Percentiles rank a stretch among this genome's conserved stretches.
Conservation (phyloP, 2,113 vertebrate genomes). For the Pomatostomus ruficeps region DNA sequence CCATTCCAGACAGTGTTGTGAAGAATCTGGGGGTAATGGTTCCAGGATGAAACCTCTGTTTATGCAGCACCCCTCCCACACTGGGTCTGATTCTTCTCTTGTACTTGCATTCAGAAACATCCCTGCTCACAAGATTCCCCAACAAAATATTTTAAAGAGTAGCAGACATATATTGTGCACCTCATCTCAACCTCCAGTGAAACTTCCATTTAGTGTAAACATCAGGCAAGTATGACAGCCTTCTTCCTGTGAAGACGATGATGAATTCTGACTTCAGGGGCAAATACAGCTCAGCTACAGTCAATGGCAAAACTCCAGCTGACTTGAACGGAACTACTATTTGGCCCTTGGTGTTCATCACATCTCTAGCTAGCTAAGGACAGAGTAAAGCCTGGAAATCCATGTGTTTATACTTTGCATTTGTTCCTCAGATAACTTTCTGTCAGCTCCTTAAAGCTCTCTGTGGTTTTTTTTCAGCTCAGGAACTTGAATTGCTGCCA, state of each 20-base stretch:
- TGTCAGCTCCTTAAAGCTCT: not conserved
- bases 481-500: constrained; percentile 21
- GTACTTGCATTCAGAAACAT: not conserved
- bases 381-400: constrained; percentile 37
- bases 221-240: not conserved
- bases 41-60: not conserved
- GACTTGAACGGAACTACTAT: constrained; percentile 6
- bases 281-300: not conserved
- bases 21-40: not conserved
- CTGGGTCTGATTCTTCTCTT: not conserved
- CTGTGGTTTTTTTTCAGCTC: not conserved
- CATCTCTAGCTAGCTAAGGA: not conserved
- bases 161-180: not conserved
- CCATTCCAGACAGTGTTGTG: not conserved
- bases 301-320: constrained; percentile 1
- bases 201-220: constrained; percentile 36
- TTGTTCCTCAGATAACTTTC: not conserved
- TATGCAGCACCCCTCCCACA: not conserved
- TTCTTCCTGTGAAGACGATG: not conserved
- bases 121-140: not conserved
- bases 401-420: constrained; percentile 24
- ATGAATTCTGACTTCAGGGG: constrained; percentile 5
- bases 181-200: not conserved
- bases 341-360: not conserved
- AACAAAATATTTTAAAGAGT: not conserved